phyloP scores from a whole-genome alignment of 2,888 invertebrate genomes.

The Sipunculus nudus region DNA sequence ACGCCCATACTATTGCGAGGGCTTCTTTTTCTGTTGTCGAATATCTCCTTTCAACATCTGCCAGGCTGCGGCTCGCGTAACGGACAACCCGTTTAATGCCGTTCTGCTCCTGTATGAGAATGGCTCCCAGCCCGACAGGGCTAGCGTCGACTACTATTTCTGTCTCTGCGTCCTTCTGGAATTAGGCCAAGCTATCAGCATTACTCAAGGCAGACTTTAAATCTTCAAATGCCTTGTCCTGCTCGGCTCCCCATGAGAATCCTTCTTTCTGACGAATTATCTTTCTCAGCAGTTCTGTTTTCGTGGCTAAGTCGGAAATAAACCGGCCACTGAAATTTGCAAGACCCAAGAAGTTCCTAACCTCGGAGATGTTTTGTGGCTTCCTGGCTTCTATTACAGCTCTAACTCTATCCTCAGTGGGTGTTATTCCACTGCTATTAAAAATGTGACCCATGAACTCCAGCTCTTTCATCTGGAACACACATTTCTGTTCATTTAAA shows the following conservation, averaged over 20 bases:
- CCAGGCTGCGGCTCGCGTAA: conserved; percentile 28
- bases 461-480: conserved; percentile 2
- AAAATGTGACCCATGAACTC: conserved; percentile 20
- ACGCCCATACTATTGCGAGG: conserved; percentile 32
- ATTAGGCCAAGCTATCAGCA: conserved; percentile 2
- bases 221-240: conserved; percentile 2
- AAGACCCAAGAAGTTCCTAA: conserved; percentile 44
- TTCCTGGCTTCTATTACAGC: conserved; percentile 34
- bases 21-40: conserved; percentile 39
- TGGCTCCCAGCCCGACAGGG: conserved; percentile 27
- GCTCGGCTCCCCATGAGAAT: background rate
- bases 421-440: conserved; percentile 1
- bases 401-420: conserved; percentile 5
- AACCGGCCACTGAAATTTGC: conserved; percentile 17
- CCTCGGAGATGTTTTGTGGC: conserved; percentile 41
- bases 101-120: conserved; percentile 29
- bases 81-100: conserved; percentile 22
- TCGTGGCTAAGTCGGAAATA: conserved; percentile 2
- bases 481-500: conserved; percentile 5
- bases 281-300: background rate
- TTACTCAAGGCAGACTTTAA: conserved; percentile 1
- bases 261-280: background rate
- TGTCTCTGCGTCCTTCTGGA: background rate
- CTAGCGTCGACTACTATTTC: conserved; percentile 26
- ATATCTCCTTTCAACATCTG: conserved; percentile 26